A percentile compares a stretch with the other conserved stretches of the same genome.
These are phyloP conservation scores for Ormia ochracea DNA, from an alignment of 2,888 invertebrate species.

Conservation along the genomic window DNA sequence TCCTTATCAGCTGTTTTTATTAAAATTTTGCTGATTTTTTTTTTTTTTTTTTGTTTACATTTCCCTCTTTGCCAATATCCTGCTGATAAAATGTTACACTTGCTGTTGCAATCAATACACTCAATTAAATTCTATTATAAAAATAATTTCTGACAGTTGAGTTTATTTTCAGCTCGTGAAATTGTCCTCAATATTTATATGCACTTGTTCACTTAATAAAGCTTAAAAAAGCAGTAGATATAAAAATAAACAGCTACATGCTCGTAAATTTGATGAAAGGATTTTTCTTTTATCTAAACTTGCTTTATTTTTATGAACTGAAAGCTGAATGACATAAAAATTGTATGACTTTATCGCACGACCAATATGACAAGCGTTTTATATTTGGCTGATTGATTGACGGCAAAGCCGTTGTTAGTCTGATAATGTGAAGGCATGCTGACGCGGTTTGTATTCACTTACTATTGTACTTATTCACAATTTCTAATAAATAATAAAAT, in stretches of 20 bases:
- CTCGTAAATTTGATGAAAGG: neutral
- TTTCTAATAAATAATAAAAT: too few relatives aligned
- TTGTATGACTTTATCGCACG: neutral
- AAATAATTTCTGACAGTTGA: too few relatives aligned
- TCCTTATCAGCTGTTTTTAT: too few relatives aligned
- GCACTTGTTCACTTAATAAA: too few relatives aligned
- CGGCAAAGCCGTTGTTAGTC: neutral
- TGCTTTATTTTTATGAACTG: neutral
- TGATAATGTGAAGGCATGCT: neutral
- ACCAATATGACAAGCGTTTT: neutral
- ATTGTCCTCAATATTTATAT: too few relatives aligned
- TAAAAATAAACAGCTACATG: neutral
- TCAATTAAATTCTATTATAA: too few relatives aligned
- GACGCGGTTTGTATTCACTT: neutral
- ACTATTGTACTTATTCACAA: neutral
- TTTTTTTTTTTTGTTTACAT: too few relatives aligned
- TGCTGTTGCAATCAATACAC: too few relatives aligned
- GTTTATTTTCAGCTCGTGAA: too few relatives aligned
- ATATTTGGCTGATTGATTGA: neutral
- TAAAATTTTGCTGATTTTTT: too few relatives aligned
- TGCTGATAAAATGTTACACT: too few relatives aligned
- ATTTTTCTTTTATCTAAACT: neutral
- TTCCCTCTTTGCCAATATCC: too few relatives aligned
- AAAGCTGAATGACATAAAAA: neutral
- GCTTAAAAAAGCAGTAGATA: neutral